Conservation (phyloP, 92 coral and sea anemone species). For the Parazoanthus darwini region DNA sequence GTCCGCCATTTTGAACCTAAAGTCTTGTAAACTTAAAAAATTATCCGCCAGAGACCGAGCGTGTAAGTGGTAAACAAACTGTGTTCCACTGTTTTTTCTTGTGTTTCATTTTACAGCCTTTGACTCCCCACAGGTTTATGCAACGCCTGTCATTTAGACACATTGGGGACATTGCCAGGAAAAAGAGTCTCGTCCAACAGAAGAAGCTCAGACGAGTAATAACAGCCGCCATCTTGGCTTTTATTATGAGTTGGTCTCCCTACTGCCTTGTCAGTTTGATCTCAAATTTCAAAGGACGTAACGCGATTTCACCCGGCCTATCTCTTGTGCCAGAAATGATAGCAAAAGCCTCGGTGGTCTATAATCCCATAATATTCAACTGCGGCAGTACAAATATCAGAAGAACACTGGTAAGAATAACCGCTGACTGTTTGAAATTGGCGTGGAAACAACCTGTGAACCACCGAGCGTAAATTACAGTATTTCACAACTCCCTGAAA, state of each 20-base stretch:
- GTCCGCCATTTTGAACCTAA: no score
- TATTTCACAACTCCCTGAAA: no score
- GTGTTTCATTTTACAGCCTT: background rate
- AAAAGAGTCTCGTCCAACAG: conserved; percentile 6
- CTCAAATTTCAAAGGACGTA: background rate
- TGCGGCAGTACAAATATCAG: no score
- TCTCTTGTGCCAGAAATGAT: background rate
- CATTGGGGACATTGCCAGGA: background rate
- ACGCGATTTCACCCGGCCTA: background rate
- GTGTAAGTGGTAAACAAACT: no score
- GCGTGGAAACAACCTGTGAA: no score
- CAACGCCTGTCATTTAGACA: background rate
- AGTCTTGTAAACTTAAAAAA: no score
- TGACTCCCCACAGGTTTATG: conserved; percentile 10
- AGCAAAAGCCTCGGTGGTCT: conserved; percentile 17
- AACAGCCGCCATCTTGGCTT: conserved; percentile 5
- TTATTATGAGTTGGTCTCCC: conserved; percentile 20
- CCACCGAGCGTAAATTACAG: no score
- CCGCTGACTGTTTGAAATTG: no score
- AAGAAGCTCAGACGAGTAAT: conserved; percentile 5
- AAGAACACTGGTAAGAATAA: no score
- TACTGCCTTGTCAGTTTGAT: conserved; percentile 11
- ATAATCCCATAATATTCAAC: background rate
- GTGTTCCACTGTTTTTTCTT: no score
- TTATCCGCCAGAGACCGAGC: no score